phyloP scores from a whole-genome alignment of 2,797 vertebrate genomes.

The Agapornis canus region DNA sequence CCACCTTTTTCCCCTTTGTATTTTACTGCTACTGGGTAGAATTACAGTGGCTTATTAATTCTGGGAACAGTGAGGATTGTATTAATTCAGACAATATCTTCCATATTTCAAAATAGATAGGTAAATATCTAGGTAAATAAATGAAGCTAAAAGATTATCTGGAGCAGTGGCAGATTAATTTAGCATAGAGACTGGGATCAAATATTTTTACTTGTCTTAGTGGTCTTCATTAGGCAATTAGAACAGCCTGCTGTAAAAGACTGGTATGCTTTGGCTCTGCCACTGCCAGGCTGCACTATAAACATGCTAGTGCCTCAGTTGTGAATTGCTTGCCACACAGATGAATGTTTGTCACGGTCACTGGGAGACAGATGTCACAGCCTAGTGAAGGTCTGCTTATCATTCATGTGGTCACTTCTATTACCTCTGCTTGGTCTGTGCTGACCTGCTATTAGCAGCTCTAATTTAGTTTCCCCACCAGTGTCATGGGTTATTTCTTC shows the following conservation, averaged over 20 bases:
- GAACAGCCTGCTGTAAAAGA: constrained; percentile 66
- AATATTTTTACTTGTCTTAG: constrained; percentile 72
- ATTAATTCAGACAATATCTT: constrained; percentile 46
- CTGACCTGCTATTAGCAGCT: constrained; percentile 81
- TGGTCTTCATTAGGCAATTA: constrained; percentile 63
- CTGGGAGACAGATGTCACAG: constrained; percentile 69
- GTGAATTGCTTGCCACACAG: constrained; percentile 68
- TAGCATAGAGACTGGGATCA: neutral
- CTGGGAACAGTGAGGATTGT: neutral
- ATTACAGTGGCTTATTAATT: neutral
- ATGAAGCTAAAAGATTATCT: neutral
- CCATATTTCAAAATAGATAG: neutral
- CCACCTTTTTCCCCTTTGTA: neutral
- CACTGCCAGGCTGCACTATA: constrained; percentile 29
- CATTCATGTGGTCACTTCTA: constrained; percentile 80
- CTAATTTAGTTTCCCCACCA: constrained; percentile 83
- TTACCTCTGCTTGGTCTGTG: constrained; percentile 72
- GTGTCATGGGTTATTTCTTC: constrained; percentile 82
- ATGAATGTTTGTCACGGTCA: constrained; percentile 70
- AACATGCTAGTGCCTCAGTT: constrained; percentile 73
- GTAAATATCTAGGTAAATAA: neutral
- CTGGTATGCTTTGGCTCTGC: neutral
- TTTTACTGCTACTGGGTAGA: neutral
- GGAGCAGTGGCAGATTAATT: constrained; percentile 54
- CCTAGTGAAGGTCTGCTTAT: constrained; percentile 67